Percentiles rank a stretch among this genome's conserved stretches.
Evolutionary conservation across 2,797 vertebrate genomes (phyloP).

Genomic region (Prunella strophiata): DNA sequence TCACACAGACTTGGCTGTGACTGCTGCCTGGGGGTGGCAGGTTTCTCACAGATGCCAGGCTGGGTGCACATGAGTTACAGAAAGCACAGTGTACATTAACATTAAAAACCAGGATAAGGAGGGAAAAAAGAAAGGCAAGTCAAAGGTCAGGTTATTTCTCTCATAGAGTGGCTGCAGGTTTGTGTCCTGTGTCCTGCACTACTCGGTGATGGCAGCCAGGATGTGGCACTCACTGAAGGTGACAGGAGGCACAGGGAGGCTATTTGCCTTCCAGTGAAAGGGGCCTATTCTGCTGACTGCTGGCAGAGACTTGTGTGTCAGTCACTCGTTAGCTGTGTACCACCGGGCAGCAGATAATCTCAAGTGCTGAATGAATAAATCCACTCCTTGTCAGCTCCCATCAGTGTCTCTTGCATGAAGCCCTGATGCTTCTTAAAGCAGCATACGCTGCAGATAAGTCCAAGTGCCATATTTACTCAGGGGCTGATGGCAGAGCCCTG

Average conservation of each 20-base stretch:
- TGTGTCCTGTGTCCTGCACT: background rate
- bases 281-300: constrained; percentile 23
- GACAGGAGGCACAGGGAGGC: background rate
- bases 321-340: constrained; percentile 23
- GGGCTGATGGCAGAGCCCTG: background rate
- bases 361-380: constrained; percentile 56
- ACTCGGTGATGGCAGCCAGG: background rate
- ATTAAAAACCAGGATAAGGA: background rate
- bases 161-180: background rate
- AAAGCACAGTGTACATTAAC: background rate
- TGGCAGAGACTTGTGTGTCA: constrained; percentile 27
- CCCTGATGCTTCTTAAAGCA: constrained; percentile 50
- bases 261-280: background rate
- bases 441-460: constrained; percentile 8
- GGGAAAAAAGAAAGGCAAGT: background rate
- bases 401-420: constrained; percentile 44
- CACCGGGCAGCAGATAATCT: constrained; percentile 45
- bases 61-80: background rate
- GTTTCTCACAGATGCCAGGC: background rate
- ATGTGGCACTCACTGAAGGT: background rate
- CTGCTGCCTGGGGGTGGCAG: rapidly evolving
- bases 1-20: background rate
- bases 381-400: constrained; percentile 66
- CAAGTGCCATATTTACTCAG: background rate
- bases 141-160: background rate